A percentile compares a stretch with the other conserved stretches of the same genome.
These are phyloP conservation scores for Lepas anatifera DNA, from an alignment of 2,888 invertebrate genomes.

Conservation along the genomic window DNA sequence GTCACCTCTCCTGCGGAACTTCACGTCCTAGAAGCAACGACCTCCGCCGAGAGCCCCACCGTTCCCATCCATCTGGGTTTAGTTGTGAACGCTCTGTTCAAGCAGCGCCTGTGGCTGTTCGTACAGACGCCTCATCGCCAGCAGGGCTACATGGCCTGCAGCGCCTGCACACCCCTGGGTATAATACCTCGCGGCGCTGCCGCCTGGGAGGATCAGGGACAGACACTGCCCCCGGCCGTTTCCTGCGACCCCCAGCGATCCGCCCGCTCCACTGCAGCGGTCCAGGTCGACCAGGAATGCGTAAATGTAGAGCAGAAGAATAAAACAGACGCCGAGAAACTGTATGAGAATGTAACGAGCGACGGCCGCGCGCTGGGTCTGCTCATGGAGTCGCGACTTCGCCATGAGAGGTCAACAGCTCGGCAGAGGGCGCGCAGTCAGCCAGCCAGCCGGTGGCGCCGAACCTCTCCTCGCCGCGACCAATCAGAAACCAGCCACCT, in stretches of 20 bases:
- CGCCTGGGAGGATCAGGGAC: neutral
- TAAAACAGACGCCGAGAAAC: conserved; percentile 64
- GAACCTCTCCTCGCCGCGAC: neutral
- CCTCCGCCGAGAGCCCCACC: conserved; percentile 42
- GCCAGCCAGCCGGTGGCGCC: neutral
- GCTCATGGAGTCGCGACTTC: neutral
- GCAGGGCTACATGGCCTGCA: conserved; percentile 67
- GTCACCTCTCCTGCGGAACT: conserved; percentile 46
- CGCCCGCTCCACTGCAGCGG: too few relatives aligned
- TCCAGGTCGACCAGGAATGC: too few relatives aligned
- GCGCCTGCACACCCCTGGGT: conserved; percentile 63
- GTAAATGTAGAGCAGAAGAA: too few relatives aligned
- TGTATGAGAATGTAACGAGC: conserved; percentile 35
- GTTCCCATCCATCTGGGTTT: conserved; percentile 60
- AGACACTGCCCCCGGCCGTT: conserved; percentile 29
- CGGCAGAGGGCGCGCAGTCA: neutral
- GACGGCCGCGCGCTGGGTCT: conserved; percentile 3
- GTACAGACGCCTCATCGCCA: conserved; percentile 74
- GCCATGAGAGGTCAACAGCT: neutral
- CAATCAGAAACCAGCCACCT: neutral
- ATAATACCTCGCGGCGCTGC: conserved; percentile 42
- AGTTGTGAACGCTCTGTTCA: conserved; percentile 75
- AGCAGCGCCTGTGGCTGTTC: conserved; percentile 71
- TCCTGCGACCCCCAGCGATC: conserved; percentile 33
- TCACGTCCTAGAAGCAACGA: conserved; percentile 21